phyloP scores from a whole-genome alignment of 1,140 invertebrate genomes.

The Thereuonema tuberculata region DNA sequence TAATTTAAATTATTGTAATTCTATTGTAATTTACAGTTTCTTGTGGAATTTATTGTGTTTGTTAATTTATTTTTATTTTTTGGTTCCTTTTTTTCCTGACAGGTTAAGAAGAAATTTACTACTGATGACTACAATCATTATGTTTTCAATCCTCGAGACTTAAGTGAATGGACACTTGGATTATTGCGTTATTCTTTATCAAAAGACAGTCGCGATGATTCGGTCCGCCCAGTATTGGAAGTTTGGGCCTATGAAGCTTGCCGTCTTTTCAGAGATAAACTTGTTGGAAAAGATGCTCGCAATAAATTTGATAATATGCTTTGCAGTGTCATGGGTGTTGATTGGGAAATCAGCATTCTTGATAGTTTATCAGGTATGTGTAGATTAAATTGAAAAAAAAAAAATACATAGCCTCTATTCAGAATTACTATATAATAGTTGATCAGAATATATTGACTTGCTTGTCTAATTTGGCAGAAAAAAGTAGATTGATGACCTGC shows the following conservation, averaged over 20 bases:
- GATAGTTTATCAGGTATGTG: conserved; percentile 25
- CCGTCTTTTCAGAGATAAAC: conserved; percentile 59
- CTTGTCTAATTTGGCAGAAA: no score
- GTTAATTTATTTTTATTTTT: conserved; percentile 11
- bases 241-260: conserved; percentile 48
- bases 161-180: conserved; percentile 53
- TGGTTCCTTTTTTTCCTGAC: conserved; percentile 20
- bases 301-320: conserved; percentile 50
- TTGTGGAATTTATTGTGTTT: no score
- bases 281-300: conserved; percentile 50
- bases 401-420: no score
- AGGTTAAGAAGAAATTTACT: conserved; percentile 44
- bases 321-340: conserved; percentile 33
- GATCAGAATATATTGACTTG: no score
- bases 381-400: no score
- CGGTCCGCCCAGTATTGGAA: conserved; percentile 11
- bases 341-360: conserved; percentile 37
- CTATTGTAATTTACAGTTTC: conserved; percentile 8
- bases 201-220: conserved; percentile 9
- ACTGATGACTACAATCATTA: conserved; percentile 47
- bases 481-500: no score
- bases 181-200: conserved; percentile 43
- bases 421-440: no score
- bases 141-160: conserved; percentile 50
- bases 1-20: conserved; percentile 11